A percentile compares a stretch with the other conserved stretches of the same genome.
These are phyloP conservation scores for Caenorhabditis sinica DNA, from an alignment of 2,888 invertebrate species.

Conservation along the genomic window DNA sequence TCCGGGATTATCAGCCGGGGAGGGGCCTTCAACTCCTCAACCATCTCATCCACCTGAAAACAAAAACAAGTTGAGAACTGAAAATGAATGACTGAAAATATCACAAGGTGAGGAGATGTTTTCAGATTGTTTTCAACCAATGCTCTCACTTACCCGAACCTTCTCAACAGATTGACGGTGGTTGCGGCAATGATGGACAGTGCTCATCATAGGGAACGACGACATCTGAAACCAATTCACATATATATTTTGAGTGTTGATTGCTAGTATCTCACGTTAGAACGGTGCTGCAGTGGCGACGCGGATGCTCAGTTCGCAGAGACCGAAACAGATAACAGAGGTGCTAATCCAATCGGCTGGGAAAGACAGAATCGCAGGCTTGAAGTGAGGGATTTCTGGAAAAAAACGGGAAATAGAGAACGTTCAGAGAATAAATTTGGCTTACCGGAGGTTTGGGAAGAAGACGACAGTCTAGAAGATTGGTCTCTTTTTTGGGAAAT, in stretches of 20 bases:
- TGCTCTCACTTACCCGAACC: constrained; percentile 29
- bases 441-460: constrained; percentile 46
- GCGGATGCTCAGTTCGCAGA: constrained; percentile 80
- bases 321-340: constrained; percentile 81
- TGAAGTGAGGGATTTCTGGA: constrained; percentile 55
- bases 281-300: constrained; percentile 74
- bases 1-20: constrained; percentile 27
- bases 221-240: constrained; percentile 65
- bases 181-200: constrained; percentile 66
- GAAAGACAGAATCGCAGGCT: constrained; percentile 68
- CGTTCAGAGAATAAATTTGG: neutral
- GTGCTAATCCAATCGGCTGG: constrained; percentile 78
- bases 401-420: neutral
- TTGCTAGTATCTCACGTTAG: constrained; percentile 50
- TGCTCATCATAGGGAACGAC: constrained; percentile 74
- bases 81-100: neutral
- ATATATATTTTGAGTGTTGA: neutral
- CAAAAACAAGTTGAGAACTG: neutral
- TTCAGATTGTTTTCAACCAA: no score
- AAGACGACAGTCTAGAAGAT: constrained; percentile 58
- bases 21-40: constrained; percentile 23
- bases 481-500: constrained; percentile 58
- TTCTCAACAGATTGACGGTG: constrained; percentile 54
- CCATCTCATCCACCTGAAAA: constrained; percentile 47
- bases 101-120: no score